These are phyloP conservation scores for Anomalospiza imberbis DNA, from an alignment of 2,797 vertebrate genomes.

Conservation along the genomic window DNA sequence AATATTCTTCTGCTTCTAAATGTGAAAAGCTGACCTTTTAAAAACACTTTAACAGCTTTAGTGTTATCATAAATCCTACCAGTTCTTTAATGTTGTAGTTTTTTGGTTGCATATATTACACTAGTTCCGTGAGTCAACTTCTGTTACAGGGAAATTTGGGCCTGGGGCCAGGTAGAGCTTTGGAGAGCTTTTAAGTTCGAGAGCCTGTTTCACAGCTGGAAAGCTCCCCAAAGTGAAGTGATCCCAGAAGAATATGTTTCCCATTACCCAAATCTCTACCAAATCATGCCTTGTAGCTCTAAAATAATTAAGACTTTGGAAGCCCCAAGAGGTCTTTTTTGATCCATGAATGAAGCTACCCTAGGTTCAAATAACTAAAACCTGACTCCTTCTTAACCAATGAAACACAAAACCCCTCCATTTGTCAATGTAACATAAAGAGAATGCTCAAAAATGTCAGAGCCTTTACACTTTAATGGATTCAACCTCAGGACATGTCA, in stretches of 20 bases:
- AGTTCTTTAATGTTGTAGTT: conserved; percentile 51
- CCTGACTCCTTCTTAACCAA: conserved; percentile 48
- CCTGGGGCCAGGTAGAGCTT: conserved; percentile 59
- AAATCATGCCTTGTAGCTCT: conserved; percentile 72
- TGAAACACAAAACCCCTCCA: conserved; percentile 66
- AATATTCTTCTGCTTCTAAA: conserved; percentile 54
- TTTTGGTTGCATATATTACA: conserved; percentile 49
- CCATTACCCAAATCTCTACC: conserved; percentile 70
- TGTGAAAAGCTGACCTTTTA: conserved; percentile 63
- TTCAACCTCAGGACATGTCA: conserved; percentile 38
- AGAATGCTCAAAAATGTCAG: conserved; percentile 61
- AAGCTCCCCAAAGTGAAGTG: conserved; percentile 64
- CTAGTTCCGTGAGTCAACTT: conserved; percentile 38
- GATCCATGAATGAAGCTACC: conserved; percentile 75
- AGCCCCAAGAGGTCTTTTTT: conserved; percentile 73
- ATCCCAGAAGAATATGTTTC: conserved; percentile 73
- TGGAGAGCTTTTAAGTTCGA: conserved; percentile 64
- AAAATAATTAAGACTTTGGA: conserved; percentile 79
- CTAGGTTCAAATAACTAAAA: conserved; percentile 71
- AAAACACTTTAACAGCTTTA: conserved; percentile 52
- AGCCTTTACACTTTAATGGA: conserved; percentile 57
- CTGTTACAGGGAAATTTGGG: conserved; percentile 63
- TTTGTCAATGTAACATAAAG: conserved; percentile 68
- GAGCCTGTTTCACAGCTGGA: conserved; percentile 70
- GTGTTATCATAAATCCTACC: conserved; percentile 56